Evolutionary conservation across 2,113 vertebrate genomes (phyloP).

Genomic region (Bucco capensis): DNA sequence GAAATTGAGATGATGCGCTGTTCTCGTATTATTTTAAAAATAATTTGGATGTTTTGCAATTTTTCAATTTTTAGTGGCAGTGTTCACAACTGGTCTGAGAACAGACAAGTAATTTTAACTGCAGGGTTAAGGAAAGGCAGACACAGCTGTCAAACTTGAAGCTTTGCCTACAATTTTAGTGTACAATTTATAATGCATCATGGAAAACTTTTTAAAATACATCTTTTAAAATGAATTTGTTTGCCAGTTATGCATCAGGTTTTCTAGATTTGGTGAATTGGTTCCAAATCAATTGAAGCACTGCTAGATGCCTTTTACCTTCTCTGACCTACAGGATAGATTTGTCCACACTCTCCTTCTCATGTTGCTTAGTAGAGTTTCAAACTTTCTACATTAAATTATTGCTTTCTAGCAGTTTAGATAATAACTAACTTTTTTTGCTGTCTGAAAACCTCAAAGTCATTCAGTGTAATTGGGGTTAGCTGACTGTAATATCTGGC

Average conservation of each 20-base stretch:
- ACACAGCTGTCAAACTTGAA: neutral
- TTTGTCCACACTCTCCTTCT: neutral
- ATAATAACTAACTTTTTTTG: too few species aligned
- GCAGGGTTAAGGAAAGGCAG: neutral
- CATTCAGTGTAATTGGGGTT: neutral
- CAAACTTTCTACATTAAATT: neutral
- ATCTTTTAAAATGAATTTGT: neutral
- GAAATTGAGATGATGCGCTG: neutral
- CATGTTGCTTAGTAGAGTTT: neutral
- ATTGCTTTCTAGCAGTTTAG: neutral
- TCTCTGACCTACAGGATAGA: neutral
- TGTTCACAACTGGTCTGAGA: neutral
- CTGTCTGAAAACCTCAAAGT: neutral
- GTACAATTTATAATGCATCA: neutral
- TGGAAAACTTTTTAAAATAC: neutral
- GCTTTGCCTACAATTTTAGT: neutral
- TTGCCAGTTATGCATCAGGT: neutral
- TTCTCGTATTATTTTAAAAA: neutral
- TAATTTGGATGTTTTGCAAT: neutral
- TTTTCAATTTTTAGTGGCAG: neutral
- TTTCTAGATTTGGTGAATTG: neutral
- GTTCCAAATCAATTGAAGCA: neutral
- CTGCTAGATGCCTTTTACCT: neutral
- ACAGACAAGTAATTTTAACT: neutral
- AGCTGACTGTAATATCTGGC: neutral